Percentiles rank a stretch among this genome's conserved stretches.
phyloP scores from a whole-genome alignment of 2,888 invertebrate species.

The Drosophila lacicola region DNA sequence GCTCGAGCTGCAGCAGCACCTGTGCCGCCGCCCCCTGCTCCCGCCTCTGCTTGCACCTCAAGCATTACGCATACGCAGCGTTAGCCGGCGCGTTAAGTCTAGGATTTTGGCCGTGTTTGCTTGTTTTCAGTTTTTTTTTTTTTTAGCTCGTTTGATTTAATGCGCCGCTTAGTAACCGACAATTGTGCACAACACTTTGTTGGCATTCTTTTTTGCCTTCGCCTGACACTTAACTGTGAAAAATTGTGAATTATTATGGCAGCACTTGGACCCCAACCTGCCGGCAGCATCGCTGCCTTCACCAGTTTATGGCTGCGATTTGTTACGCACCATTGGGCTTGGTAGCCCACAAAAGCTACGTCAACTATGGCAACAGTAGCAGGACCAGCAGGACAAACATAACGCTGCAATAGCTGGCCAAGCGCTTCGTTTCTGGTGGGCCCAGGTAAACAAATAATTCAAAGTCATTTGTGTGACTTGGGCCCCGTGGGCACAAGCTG shows the following conservation, averaged over 20 bases:
- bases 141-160: constrained; percentile 69
- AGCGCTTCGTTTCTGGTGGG: constrained; percentile 21
- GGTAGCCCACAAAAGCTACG: constrained; percentile 63
- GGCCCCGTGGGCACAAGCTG: constrained; percentile 38
- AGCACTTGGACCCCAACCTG: constrained; percentile 31
- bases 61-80: constrained; percentile 63
- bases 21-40: constrained; percentile 12
- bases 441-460: constrained; percentile 77
- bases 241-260: constrained; percentile 81
- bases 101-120: constrained; percentile 28
- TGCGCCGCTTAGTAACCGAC: constrained; percentile 71
- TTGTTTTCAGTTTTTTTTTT: constrained; percentile 37
- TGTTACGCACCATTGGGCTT: constrained; percentile 78
- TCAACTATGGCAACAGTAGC: constrained; percentile 32
- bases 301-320: constrained; percentile 75
- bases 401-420: constrained; percentile 22
- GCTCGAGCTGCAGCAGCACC: constrained; percentile 47
- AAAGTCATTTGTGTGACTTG: constrained; percentile 74
- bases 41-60: constrained; percentile 5
- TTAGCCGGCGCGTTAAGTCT: constrained; percentile 32
- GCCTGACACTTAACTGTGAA: constrained; percentile 80
- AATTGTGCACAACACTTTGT: constrained; percentile 65
- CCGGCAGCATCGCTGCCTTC: constrained; percentile 32
- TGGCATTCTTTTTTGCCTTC: constrained; percentile 56
- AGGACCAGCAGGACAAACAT: constrained; percentile 5